Evolutionary conservation across 2,888 invertebrate genomes (phyloP).

Genomic region (Anarsia innoxiella): DNA sequence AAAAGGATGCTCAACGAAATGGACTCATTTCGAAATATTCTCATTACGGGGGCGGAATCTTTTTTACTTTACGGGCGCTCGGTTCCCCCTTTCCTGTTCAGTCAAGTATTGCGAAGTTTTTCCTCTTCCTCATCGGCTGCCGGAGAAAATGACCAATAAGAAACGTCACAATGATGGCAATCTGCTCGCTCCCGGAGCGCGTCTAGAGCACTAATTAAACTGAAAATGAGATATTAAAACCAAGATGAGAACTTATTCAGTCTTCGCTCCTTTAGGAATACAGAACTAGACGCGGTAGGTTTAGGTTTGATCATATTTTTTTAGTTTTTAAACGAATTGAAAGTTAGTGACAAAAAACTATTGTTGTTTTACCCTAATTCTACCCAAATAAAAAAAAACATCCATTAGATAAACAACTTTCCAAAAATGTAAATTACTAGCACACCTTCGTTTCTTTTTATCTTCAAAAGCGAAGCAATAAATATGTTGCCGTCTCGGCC

Average conservation of each 20-base stretch:
- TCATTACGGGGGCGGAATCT: constrained; percentile 58
- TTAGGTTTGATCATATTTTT: no score
- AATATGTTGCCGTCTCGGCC: constrained; percentile 58
- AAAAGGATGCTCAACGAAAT: constrained; percentile 40
- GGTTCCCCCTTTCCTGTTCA: constrained; percentile 48
- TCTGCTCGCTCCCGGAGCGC: constrained; percentile 38
- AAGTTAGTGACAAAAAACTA: no score
- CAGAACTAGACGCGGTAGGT: no score
- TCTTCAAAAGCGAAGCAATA: constrained; percentile 48
- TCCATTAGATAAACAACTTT: no score
- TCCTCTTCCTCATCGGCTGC: constrained; percentile 41
- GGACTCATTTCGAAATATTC: constrained; percentile 52
- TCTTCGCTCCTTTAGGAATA: no score
- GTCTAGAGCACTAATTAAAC: constrained; percentile 51
- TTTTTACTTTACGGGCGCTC: constrained; percentile 50
- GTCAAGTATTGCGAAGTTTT: constrained; percentile 50
- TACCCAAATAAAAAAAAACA: no score
- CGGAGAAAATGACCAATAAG: constrained; percentile 59
- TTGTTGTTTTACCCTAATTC: no score
- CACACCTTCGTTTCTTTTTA: constrained; percentile 51
- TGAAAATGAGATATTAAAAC: constrained; percentile 38
- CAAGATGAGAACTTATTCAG: constrained; percentile 32
- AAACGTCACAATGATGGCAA: constrained; percentile 55
- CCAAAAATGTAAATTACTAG: constrained; percentile 48
- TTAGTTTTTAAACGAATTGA: no score